phyloP scores from a whole-genome alignment of 2,797 vertebrate species.

The Meda fulgida region DNA sequence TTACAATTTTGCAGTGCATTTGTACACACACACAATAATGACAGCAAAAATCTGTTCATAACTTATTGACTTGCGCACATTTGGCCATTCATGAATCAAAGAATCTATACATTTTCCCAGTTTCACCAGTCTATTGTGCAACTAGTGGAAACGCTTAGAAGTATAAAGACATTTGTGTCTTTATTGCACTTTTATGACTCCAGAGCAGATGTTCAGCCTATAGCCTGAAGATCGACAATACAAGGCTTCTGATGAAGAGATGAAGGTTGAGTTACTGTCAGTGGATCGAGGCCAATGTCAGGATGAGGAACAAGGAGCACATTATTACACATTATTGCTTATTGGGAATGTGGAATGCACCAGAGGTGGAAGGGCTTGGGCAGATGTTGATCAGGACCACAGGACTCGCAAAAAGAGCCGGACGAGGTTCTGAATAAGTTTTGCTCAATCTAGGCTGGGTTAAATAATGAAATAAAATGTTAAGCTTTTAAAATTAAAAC shows the following conservation, averaged over 20 bases:
- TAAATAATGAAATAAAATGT: too few relatives aligned
- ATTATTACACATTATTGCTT: too few relatives aligned
- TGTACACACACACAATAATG: neutral
- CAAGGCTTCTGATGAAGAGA: neutral
- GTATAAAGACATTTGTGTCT: neutral
- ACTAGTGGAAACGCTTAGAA: neutral
- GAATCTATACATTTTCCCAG: neutral
- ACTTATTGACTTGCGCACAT: neutral
- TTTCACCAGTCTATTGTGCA: neutral
- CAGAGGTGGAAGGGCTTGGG: neutral
- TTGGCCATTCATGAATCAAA: neutral
- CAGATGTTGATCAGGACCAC: neutral
- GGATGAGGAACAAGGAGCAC: neutral
- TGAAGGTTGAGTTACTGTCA: neutral
- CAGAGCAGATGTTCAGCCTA: slow-evolving; percentile 1
- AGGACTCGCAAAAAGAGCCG: neutral
- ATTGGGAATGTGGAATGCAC: neutral
- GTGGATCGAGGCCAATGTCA: neutral
- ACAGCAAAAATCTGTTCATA: neutral
- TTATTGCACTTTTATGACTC: neutral
- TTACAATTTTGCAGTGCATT: too few relatives aligned
- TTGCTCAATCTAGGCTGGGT: too few relatives aligned
- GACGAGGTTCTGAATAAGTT: neutral
- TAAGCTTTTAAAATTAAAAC: neutral
- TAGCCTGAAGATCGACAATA: neutral